Percentiles rank a stretch among this genome's conserved stretches.
These are phyloP conservation scores for Calameuta pallipes DNA, from an alignment of 2,888 invertebrate species.

Conservation along the genomic window DNA sequence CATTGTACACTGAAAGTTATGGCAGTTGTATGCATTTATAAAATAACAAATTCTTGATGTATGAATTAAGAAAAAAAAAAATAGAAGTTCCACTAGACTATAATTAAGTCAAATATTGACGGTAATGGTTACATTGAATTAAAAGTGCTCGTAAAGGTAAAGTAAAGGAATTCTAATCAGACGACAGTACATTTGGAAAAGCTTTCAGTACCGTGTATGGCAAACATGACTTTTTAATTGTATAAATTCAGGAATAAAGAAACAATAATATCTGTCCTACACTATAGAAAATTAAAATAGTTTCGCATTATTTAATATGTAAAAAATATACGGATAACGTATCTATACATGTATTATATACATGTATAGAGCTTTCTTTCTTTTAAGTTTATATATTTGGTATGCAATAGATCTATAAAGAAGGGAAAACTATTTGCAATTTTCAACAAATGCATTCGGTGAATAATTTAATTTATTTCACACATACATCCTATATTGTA, in stretches of 20 bases:
- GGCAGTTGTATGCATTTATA: background rate
- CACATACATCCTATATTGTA: background rate
- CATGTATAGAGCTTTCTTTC: background rate
- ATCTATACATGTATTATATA: background rate
- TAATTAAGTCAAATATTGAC: background rate
- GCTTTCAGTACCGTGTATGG: background rate
- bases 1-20: background rate
- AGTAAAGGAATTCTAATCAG: background rate
- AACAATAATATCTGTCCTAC: background rate
- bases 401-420: background rate
- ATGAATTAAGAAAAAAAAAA: background rate
- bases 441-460: background rate
- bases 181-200: background rate
- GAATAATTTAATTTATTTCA: background rate
- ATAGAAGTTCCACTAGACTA: background rate
- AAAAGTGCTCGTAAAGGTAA: background rate
- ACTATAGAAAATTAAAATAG: background rate
- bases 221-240: background rate
- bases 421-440: background rate
- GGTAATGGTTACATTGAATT: background rate
- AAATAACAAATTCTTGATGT: background rate
- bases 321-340: background rate
- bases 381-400: background rate
- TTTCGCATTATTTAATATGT: background rate
- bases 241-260: background rate